Conservation (phyloP, 2,888 invertebrate genomes). For the Pseudolycoriella hygida region DNA sequence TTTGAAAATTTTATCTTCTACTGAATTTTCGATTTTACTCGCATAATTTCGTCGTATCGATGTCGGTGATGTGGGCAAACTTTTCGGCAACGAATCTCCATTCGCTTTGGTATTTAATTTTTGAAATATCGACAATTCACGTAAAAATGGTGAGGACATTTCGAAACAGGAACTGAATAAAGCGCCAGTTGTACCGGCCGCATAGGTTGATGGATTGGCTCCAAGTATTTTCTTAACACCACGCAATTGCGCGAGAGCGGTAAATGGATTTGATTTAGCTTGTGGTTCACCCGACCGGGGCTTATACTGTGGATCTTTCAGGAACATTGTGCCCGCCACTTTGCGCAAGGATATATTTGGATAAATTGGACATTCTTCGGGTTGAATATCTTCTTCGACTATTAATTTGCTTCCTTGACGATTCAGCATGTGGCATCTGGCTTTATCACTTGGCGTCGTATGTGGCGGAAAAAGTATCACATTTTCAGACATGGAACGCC, state of each 20-base stretch:
- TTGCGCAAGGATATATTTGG: slow-evolving; percentile 39
- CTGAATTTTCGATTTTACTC: slow-evolving; percentile 9
- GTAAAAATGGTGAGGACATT: slow-evolving; percentile 48
- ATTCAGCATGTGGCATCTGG: slow-evolving; percentile 47
- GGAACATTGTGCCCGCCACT: slow-evolving; percentile 72
- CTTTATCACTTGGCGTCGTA: slow-evolving; percentile 54
- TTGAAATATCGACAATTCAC: slow-evolving; percentile 23
- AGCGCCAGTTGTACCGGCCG: slow-evolving; percentile 31
- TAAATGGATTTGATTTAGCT: slow-evolving; percentile 48
- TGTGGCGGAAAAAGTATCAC: slow-evolving; percentile 39
- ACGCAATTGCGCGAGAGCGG: slow-evolving; percentile 54
- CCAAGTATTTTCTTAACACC: slow-evolving; percentile 70
- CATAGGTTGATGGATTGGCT: slow-evolving; percentile 33
- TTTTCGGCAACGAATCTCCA: slow-evolving; percentile 25
- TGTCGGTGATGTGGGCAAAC: slow-evolving; percentile 35
- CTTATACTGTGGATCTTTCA: slow-evolving; percentile 66
- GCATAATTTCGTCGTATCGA: slow-evolving; percentile 21
- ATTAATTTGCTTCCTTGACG: slow-evolving; percentile 19
- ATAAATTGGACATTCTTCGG: slow-evolving; percentile 23
- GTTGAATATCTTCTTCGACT: slow-evolving; percentile 12
- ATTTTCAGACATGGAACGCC: slow-evolving; percentile 58
- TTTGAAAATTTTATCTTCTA: slow-evolving; percentile 2
- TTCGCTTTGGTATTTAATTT: slow-evolving; percentile 14
- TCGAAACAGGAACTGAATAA: slow-evolving; percentile 62
- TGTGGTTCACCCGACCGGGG: slow-evolving; percentile 35